Base-by-base conservation (phyloP, 2,797 vertebrate species). In the Girardinus metallicus region DNA sequence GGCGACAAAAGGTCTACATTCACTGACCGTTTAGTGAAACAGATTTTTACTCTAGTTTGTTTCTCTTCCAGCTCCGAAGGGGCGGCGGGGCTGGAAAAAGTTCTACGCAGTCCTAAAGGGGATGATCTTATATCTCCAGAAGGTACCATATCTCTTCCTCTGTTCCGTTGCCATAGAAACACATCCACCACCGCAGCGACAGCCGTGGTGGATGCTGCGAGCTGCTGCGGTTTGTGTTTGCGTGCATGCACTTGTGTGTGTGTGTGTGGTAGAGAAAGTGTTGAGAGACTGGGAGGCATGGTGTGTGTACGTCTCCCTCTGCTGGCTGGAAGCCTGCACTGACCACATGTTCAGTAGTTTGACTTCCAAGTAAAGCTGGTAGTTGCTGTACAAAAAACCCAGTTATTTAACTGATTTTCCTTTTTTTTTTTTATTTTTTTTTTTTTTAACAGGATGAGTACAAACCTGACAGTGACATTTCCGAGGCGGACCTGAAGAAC, bases 71-170 rank as follows among this genome's bases (percentile, higher is more conserved):
- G 98, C 98, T 41, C 98, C 98, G 4, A 96, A 97, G 92, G 98
- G 98, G 91, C 97, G 98, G 62, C 95, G 98, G 86, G 98, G 98
- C 77, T 99, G 98, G 98, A 99, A 99, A 96, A 99, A 99, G 92
- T 99, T 99, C 94, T 99, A 99, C 76, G 98, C 98, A 7, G 98
- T 99, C 88, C 96, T 99, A 86, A 99, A 99, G 93, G 98, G 98
- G 87, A 99, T 98, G 89, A 96, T 99, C 93, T 91, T 99, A 79
- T 99, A 99, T 94, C 96, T 99, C 85, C 98, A 99, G 91, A 99
- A 99, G 97, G 98, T 99, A 96, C 91, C 41, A 46, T 83, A 91
- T 88, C 84, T 84, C 76, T 13, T 87, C 80, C 75, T 88, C 85
- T 84, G 80, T 84, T 80, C 77, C 1, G 92, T 95, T 95, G 78